Conservation (phyloP, 2,888 invertebrate species). For the Platycheirus albimanus region DNA sequence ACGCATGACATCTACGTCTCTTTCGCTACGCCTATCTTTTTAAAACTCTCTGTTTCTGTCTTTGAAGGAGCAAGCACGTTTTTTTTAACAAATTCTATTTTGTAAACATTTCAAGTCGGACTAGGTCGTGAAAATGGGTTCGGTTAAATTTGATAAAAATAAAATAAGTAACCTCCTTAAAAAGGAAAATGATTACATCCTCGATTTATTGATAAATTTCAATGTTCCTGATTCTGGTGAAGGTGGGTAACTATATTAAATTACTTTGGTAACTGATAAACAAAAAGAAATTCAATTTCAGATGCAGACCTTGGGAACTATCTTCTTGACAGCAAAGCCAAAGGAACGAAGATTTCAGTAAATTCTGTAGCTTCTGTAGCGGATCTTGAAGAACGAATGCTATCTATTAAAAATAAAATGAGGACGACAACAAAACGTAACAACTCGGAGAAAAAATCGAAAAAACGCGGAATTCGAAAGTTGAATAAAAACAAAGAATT, state of each 20-base stretch:
- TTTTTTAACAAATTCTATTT: too few species aligned
- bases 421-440: conserved; percentile 80
- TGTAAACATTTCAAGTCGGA: too few species aligned
- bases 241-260: too few species aligned
- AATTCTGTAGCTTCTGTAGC: conserved; percentile 67
- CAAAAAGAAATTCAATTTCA: conserved; percentile 18
- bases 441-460: conserved; percentile 78
- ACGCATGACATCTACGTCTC: too few species aligned
- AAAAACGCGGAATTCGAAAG: conserved; percentile 80
- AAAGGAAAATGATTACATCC: conserved; percentile 78
- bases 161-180: conserved; percentile 67
- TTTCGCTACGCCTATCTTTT: too few species aligned
- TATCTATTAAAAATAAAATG: conserved; percentile 81
- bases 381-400: conserved; percentile 78
- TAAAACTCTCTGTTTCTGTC: too few species aligned
- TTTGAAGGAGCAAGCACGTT: too few species aligned
- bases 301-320: conserved; percentile 76
- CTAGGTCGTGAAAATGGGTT: conserved; percentile 15
- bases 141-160: conserved; percentile 46
- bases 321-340: conserved; percentile 76
- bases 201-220: conserved; percentile 78
- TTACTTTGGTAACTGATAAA: too few species aligned
- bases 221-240: conserved; percentile 81
- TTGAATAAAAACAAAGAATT: conserved; percentile 80
- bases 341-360: conserved; percentile 31